Evolutionary conservation across 2,797 vertebrate genomes (phyloP).

Genomic region (Pitangus sulphuratus): DNA sequence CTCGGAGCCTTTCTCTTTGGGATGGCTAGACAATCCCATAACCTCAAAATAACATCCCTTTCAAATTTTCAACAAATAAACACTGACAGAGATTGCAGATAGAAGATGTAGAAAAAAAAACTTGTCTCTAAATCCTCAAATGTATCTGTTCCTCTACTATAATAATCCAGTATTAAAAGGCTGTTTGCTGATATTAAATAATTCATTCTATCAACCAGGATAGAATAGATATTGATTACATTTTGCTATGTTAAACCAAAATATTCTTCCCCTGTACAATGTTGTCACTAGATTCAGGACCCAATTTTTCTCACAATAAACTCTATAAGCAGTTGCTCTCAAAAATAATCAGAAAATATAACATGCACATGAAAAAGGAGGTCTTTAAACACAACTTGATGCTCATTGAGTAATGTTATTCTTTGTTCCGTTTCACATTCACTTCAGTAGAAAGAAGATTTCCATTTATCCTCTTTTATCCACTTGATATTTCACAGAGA

Average conservation of each 20-base stretch:
- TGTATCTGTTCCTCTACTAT: neutral
- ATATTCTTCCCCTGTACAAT: neutral
- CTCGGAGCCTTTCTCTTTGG: neutral
- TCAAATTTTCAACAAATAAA: neutral
- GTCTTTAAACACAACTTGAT: neutral
- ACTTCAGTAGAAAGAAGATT: slow-evolving; percentile 34
- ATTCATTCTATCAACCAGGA: neutral
- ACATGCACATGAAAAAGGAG: neutral
- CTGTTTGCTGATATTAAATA: neutral
- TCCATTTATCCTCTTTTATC: slow-evolving; percentile 50
- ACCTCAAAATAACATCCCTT: neutral
- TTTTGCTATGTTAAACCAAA: neutral
- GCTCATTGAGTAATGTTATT: slow-evolving; percentile 12
- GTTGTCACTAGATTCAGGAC: neutral
- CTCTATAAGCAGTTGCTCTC: neutral
- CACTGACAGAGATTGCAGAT: neutral
- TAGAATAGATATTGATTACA: neutral
- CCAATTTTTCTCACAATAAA: neutral
- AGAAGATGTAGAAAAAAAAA: neutral
- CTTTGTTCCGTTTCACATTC: neutral
- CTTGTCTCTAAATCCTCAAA: neutral
- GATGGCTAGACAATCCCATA: neutral
- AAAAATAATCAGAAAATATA: slow-evolving; percentile 7
- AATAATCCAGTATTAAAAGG: neutral
- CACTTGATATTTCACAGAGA: slow-evolving; percentile 53